Percentiles rank a stretch among this genome's conserved stretches.
phyloP scores from a whole-genome alignment of 2,797 vertebrate species.

The Ctenopoma multispine region DNA sequence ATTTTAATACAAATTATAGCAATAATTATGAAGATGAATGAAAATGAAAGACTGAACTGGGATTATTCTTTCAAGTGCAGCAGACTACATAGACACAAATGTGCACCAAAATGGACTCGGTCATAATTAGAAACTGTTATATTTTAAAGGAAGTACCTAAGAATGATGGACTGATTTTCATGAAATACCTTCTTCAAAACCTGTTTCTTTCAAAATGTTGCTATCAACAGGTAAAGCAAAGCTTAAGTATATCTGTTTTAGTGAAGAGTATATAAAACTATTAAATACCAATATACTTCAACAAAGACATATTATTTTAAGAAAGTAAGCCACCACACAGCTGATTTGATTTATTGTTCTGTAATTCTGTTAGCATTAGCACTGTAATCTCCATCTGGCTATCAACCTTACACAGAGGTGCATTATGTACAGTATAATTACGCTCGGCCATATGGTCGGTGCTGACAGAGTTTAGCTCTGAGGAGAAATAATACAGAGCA shows the following conservation, averaged over 20 bases:
- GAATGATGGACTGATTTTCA: neutral
- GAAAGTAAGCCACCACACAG: neutral
- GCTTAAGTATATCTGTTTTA: neutral
- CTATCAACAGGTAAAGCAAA: neutral
- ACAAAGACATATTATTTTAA: neutral
- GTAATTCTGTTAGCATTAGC: constrained; percentile 19
- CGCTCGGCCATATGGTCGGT: constrained; percentile 71
- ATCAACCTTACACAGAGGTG: constrained; percentile 52
- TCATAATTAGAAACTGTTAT: neutral
- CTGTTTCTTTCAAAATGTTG: neutral
- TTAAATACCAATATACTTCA: constrained; percentile 4
- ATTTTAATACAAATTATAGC: neutral
- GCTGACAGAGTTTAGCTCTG: constrained; percentile 56
- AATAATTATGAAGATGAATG: neutral
- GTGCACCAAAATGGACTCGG: neutral
- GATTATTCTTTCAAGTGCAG: neutral
- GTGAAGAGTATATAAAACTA: neutral
- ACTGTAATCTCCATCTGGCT: constrained; percentile 51
- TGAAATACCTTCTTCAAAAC: neutral
- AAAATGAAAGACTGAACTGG: neutral
- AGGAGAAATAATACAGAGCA: constrained; percentile 27
- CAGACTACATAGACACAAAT: neutral
- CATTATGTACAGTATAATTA: constrained; percentile 67
- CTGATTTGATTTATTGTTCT: constrained; percentile 16
- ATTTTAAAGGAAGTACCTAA: neutral